Conservation (phyloP, 2,888 invertebrate genomes). For the Frankliniella intonsa region DNA sequence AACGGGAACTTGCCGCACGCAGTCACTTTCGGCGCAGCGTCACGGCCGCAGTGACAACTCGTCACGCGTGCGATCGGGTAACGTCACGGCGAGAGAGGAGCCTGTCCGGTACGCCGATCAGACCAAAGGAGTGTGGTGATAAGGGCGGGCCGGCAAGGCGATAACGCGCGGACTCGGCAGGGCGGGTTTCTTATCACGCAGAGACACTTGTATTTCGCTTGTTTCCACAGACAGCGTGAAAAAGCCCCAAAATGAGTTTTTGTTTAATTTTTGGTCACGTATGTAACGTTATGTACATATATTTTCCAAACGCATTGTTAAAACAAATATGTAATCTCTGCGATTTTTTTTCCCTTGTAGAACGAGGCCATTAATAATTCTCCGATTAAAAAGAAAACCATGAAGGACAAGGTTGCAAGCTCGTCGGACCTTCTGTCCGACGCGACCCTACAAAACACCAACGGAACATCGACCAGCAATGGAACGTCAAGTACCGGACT, state of each 20-base stretch:
- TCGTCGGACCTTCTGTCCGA: not conserved
- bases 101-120: no score
- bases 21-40: no score
- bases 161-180: no score
- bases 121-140: no score
- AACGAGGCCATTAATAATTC: not conserved
- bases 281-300: not conserved
- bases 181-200: no score
- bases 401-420: not conserved
- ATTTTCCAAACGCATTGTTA: not conserved
- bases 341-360: not conserved
- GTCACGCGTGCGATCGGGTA: no score
- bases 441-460: not conserved
- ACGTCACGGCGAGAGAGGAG: no score
- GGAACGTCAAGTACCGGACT: not conserved
- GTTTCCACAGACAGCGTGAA: no score
- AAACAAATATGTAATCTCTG: not conserved
- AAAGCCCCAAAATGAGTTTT: not conserved
- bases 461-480: not conserved
- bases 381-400: not conserved
- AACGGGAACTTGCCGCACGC: no score
- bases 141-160: no score
- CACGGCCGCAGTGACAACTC: no score
- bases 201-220: no score
- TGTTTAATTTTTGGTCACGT: not conserved